phyloP scores from a whole-genome alignment of 2,888 invertebrate species.

The Oscheius sp. region DNA sequence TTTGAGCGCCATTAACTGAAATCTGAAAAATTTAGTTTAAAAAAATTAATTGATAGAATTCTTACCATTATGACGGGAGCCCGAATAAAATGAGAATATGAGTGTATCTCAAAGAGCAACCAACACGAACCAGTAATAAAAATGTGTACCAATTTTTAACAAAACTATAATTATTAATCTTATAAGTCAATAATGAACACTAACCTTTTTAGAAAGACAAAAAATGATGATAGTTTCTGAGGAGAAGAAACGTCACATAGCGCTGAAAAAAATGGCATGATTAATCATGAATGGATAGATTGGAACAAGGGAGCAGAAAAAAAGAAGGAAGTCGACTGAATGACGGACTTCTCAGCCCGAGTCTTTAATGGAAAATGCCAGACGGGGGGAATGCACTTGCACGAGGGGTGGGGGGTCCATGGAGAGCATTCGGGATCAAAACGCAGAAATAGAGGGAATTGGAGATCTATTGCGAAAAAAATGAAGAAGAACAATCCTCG shows the following conservation, averaged over 20 bases:
- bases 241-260: constrained; percentile 18
- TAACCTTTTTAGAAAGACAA: constrained; percentile 28
- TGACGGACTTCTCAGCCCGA: constrained; percentile 1
- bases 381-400: constrained; percentile 15
- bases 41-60: neutral
- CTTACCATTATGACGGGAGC: constrained; percentile 14
- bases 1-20: constrained; percentile 21
- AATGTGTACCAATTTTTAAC: neutral
- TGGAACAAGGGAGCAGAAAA: neutral
- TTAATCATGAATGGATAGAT: neutral
- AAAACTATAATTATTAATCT: neutral
- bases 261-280: constrained; percentile 15
- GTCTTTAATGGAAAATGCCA: constrained; percentile 24
- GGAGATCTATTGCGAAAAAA: neutral
- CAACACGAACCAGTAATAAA: neutral
- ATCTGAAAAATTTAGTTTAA: constrained; percentile 15
- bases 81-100: neutral
- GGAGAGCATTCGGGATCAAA: constrained; percentile 1
- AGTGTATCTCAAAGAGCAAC: neutral
- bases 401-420: neutral
- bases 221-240: constrained; percentile 4
- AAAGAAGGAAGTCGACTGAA: constrained; percentile 18
- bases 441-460: neutral
- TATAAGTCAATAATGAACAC: neutral
- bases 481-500: no score